Conservation (phyloP, 2,113 vertebrate genomes). For the Thunnus thynnus region DNA sequence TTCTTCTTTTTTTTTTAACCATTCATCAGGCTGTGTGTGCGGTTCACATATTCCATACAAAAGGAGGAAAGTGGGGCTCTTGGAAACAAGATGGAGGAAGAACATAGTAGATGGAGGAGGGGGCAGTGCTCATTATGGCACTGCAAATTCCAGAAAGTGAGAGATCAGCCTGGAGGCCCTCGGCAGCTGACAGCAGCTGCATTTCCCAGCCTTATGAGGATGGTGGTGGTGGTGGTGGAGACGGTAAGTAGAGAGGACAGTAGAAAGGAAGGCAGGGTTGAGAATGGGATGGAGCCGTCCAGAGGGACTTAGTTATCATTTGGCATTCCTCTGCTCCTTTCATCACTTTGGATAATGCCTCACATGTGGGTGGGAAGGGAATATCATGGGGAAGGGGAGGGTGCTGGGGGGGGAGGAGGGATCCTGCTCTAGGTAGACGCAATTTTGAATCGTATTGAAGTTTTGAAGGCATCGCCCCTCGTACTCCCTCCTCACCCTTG, state of each 20-base stretch:
- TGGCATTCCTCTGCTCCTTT: slow-evolving; percentile 73
- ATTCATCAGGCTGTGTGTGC: slow-evolving; percentile 4
- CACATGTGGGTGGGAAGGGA: slow-evolving; percentile 54
- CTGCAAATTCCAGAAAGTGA: slow-evolving; percentile 71
- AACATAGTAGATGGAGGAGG: slow-evolving; percentile 39
- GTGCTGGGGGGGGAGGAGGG: slow-evolving; percentile 17
- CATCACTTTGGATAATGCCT: slow-evolving; percentile 70
- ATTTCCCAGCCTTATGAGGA: slow-evolving; percentile 57
- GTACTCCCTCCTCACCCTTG: background rate
- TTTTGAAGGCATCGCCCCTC: slow-evolving; percentile 39
- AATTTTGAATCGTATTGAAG: slow-evolving; percentile 38
- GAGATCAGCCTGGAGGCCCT: slow-evolving; percentile 76
- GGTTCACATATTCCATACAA: slow-evolving; percentile 14
- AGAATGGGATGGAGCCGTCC: slow-evolving; percentile 66
- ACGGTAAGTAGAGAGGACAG: slow-evolving; percentile 73
- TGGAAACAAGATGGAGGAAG: slow-evolving; percentile 40
- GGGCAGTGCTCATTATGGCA: slow-evolving; percentile 69
- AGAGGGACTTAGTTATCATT: slow-evolving; percentile 77
- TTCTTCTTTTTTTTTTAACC: background rate
- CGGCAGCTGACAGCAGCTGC: slow-evolving; percentile 76
- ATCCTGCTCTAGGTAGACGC: slow-evolving; percentile 27
- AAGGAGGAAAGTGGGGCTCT: slow-evolving; percentile 3
- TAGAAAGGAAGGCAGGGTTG: slow-evolving; percentile 60
- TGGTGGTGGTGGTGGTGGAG: slow-evolving; percentile 46
- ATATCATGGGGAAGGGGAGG: slow-evolving; percentile 36